Evolutionary conservation across 2,888 invertebrate species (phyloP).

Genomic region (Cryptus viduatorius): DNA sequence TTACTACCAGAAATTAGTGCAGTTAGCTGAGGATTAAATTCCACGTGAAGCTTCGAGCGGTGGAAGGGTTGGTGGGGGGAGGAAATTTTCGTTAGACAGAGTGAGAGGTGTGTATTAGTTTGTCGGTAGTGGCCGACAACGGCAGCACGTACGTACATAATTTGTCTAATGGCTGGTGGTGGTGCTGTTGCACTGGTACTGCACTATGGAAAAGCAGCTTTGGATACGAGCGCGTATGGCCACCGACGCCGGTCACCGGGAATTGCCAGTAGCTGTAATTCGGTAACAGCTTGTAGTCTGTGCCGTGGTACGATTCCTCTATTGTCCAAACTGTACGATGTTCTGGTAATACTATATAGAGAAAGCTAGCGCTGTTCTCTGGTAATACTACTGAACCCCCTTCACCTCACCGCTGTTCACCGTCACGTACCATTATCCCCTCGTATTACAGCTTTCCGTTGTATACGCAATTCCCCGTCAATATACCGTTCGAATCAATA

Average conservation of each 20-base stretch:
- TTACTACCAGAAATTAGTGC: slow-evolving; percentile 62
- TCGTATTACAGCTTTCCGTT: slow-evolving; percentile 53
- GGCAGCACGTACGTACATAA: slow-evolving; percentile 75
- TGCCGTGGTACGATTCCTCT: slow-evolving; percentile 59
- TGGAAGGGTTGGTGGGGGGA: not conserved
- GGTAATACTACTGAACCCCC: slow-evolving; percentile 30
- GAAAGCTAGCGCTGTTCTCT: slow-evolving; percentile 13
- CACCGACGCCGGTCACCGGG: slow-evolving; percentile 65
- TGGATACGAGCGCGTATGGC: slow-evolving; percentile 18
- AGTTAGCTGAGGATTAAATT: slow-evolving; percentile 64
- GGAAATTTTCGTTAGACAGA: not conserved
- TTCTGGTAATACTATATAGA: slow-evolving; percentile 13
- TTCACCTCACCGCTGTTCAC: not conserved
- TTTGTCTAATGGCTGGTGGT: slow-evolving; percentile 75
- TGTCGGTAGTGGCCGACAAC: slow-evolving; percentile 68
- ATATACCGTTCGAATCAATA: not conserved
- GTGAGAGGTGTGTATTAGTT: slow-evolving; percentile 44
- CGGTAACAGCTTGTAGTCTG: slow-evolving; percentile 79
- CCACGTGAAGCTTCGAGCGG: slow-evolving; percentile 43
- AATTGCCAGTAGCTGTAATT: slow-evolving; percentile 75
- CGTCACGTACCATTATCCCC: slow-evolving; percentile 46
- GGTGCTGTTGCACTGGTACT: slow-evolving; percentile 29
- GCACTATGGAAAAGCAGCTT: slow-evolving; percentile 15
- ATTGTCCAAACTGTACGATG: slow-evolving; percentile 35
- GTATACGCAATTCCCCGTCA: slow-evolving; percentile 7